Percentiles rank a stretch among this genome's conserved stretches.
Evolutionary conservation across 2,113 vertebrate genomes (phyloP).

Genomic region (Plotosus lineatus): DNA sequence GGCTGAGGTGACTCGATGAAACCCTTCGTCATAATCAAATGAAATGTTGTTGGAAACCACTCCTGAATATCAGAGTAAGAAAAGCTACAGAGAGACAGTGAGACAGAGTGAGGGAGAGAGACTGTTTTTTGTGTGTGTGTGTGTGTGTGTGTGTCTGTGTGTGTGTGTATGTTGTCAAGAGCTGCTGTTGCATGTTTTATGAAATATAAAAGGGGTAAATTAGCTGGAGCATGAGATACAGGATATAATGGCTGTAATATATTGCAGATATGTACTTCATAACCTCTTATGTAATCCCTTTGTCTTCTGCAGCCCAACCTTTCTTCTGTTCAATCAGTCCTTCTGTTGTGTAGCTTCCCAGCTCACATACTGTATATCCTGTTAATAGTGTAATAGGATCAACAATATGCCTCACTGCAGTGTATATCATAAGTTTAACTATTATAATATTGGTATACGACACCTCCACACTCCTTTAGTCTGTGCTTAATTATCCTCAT

Average conservation of each 20-base stretch:
- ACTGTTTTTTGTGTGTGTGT: slow-evolving; percentile 4
- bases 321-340: neutral
- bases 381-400: neutral
- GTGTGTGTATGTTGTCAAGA: slow-evolving; percentile 10
- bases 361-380: neutral
- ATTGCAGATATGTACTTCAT: slow-evolving; percentile 18
- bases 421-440: neutral
- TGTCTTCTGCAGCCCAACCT: neutral
- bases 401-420: neutral
- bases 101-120: slow-evolving; percentile 20
- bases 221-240: neutral
- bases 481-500: slow-evolving; percentile 2
- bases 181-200: slow-evolving; percentile 29
- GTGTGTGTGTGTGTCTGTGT: neutral
- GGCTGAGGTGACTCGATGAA: slow-evolving; percentile 31
- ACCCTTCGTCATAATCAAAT: slow-evolving; percentile 39
- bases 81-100: neutral
- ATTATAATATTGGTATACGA: neutral
- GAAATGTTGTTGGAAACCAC: slow-evolving; percentile 42
- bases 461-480: neutral
- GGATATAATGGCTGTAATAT: neutral
- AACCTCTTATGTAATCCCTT: slow-evolving; percentile 10
- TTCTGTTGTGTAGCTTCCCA: neutral
- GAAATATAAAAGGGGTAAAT: slow-evolving; percentile 17
- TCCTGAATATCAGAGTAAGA: slow-evolving; percentile 26